Evolutionary conservation across 2,888 invertebrate genomes (phyloP).

Genomic region (Lepidocyrtoides sp.): DNA sequence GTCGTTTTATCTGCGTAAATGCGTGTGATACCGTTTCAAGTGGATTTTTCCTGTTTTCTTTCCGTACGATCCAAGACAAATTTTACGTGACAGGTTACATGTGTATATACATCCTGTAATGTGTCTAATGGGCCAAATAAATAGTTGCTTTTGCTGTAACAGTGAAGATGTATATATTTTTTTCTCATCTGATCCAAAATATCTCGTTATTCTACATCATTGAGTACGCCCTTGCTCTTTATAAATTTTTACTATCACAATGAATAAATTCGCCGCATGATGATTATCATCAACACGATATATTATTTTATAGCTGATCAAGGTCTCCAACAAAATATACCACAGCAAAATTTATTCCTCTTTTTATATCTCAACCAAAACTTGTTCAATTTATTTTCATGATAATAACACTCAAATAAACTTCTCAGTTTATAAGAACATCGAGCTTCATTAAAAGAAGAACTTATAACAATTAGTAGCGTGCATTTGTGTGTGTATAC

Average conservation of each 20-base stretch:
- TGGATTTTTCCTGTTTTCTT: neutral
- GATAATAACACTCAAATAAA: slow-evolving; percentile 19
- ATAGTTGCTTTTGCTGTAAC: neutral
- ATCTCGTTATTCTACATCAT: neutral
- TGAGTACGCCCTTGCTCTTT: slow-evolving; percentile 62
- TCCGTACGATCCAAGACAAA: slow-evolving; percentile 21
- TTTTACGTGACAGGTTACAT: slow-evolving; percentile 62
- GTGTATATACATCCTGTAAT: slow-evolving; percentile 27
- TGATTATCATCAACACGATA: slow-evolving; percentile 3
- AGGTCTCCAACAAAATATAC: slow-evolving; percentile 71
- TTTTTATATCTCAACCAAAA: slow-evolving; percentile 20
- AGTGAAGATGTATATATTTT: too few species aligned
- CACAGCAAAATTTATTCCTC: slow-evolving; percentile 18
- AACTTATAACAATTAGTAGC: slow-evolving; percentile 32
- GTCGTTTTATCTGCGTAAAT: slow-evolving; percentile 54
- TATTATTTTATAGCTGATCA: slow-evolving; percentile 50
- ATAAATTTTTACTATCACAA: slow-evolving; percentile 68
- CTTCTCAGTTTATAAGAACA: neutral
- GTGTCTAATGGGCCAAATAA: slow-evolving; percentile 33
- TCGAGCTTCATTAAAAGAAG: slow-evolving; percentile 26
- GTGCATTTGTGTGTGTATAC: neutral
- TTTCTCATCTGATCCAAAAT: neutral
- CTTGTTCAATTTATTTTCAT: slow-evolving; percentile 1
- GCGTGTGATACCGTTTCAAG: slow-evolving; percentile 44
- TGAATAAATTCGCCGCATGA: slow-evolving; percentile 30